A percentile compares a stretch with the other conserved stretches of the same genome.
These are phyloP conservation scores for Morpho achilles DNA, from an alignment of 2,888 invertebrate species.

Conservation along the genomic window DNA sequence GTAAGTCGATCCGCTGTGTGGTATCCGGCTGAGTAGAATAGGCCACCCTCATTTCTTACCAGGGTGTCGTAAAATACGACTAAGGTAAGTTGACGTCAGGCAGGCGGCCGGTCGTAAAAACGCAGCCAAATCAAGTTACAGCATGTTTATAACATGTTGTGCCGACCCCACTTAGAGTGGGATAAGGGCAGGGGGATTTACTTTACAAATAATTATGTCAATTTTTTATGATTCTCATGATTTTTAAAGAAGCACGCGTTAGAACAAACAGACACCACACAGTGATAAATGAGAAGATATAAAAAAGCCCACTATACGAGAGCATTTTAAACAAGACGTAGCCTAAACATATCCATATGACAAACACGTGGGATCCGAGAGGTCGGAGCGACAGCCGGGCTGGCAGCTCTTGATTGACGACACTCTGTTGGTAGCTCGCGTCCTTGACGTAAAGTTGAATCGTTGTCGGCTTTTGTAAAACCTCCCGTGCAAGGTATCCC, in stretches of 20 bases:
- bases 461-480: slow-evolving; percentile 81
- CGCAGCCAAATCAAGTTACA: too few relatives aligned
- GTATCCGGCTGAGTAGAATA: too few relatives aligned
- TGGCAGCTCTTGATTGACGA: slow-evolving; percentile 79
- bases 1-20: too few relatives aligned
- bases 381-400: slow-evolving; percentile 83
- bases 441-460: slow-evolving; percentile 82
- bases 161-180: neutral
- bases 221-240: slow-evolving; percentile 45
- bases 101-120: too few relatives aligned
- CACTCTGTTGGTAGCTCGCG: slow-evolving; percentile 72
- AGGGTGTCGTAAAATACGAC: too few relatives aligned
- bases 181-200: neutral
- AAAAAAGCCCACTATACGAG: slow-evolving; percentile 73
- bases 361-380: slow-evolving; percentile 81
- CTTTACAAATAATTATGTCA: slow-evolving; percentile 11
- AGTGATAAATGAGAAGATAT: slow-evolving; percentile 61
- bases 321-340: slow-evolving; percentile 72
- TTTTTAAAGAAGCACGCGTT: slow-evolving; percentile 64
- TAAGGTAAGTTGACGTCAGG: too few relatives aligned
- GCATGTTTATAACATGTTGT: too few relatives aligned
- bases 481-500: slow-evolving; percentile 81
- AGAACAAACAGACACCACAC: slow-evolving; percentile 72
- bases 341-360: slow-evolving; percentile 75
- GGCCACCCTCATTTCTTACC: too few relatives aligned